Conservation (phyloP, 2,888 invertebrate genomes). For the Shargacucullia verbasci region DNA sequence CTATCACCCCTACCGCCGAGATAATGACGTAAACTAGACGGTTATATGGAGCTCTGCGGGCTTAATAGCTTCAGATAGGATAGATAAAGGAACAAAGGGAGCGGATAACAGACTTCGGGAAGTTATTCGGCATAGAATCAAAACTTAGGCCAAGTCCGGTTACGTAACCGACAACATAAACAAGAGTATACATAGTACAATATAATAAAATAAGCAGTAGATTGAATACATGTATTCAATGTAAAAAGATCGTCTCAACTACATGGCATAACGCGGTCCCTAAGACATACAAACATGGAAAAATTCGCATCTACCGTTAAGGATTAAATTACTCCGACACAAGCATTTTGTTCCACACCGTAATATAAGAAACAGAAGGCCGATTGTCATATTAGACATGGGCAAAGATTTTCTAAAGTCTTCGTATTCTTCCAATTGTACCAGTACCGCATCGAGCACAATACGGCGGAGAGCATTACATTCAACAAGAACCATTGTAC, state of each 20-base stretch:
- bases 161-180: slow-evolving; percentile 23
- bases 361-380: slow-evolving; percentile 16
- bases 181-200: too few relatives aligned
- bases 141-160: slow-evolving; percentile 9
- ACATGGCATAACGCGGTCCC: slow-evolving; percentile 3
- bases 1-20: slow-evolving; percentile 38
- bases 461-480: slow-evolving; percentile 22
- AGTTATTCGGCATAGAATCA: slow-evolving; percentile 34
- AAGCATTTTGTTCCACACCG: slow-evolving; percentile 7
- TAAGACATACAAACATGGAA: slow-evolving; percentile 4
- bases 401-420: slow-evolving; percentile 8
- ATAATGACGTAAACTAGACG: slow-evolving; percentile 52
- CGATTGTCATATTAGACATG: slow-evolving; percentile 24
- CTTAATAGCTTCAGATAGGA: slow-evolving; percentile 64
- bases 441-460: slow-evolving; percentile 26
- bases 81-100: slow-evolving; percentile 60
- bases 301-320: slow-evolving; percentile 11
- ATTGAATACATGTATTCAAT: slow-evolving; percentile 10
- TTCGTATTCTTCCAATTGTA: slow-evolving; percentile 27
- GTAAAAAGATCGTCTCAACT: slow-evolving; percentile 13
- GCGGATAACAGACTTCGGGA: slow-evolving; percentile 45
- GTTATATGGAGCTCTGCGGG: slow-evolving; percentile 58
- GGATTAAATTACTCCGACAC: slow-evolving; percentile 37
- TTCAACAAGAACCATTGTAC: slow-evolving; percentile 37
- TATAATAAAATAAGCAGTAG: slow-evolving; percentile 5